phyloP scores from a whole-genome alignment of 2,113 vertebrate genomes.

The Sinosuthora webbiana region DNA sequence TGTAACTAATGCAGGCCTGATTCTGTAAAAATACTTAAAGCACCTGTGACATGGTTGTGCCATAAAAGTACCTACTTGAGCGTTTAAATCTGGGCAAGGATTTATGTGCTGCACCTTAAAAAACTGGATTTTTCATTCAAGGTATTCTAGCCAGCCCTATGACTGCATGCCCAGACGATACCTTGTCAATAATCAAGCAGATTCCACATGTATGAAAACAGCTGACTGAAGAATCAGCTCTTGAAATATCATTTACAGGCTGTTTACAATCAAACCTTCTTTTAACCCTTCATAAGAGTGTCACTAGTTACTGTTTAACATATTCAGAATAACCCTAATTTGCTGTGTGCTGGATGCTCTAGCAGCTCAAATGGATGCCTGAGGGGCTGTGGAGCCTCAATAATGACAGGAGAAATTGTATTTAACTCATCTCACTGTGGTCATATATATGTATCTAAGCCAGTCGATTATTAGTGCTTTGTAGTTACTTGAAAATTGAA shows the following conservation, averaged over 20 bases:
- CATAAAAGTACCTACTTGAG: neutral
- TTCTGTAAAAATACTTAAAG: neutral
- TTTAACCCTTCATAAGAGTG: neutral
- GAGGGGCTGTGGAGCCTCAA: neutral
- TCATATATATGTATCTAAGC: rapidly evolving
- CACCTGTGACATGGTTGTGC: neutral
- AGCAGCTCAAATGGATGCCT: neutral
- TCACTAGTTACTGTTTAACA: neutral
- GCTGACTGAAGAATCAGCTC: neutral
- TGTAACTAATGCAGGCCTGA: neutral
- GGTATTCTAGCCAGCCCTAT: neutral
- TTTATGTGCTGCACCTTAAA: neutral
- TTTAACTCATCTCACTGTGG: neutral
- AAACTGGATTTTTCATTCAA: neutral
- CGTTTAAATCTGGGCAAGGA: neutral
- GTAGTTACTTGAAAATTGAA: neutral
- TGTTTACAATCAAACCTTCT: neutral
- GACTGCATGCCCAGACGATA: neutral
- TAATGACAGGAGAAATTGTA: neutral
- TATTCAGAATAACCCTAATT: neutral
- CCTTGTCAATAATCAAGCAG: neutral
- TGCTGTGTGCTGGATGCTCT: neutral
- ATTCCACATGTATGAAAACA: neutral
- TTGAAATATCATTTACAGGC: neutral
- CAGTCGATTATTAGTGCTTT: neutral